Percentiles rank a stretch among this genome's conserved stretches.
phyloP scores from a whole-genome alignment of 2,888 invertebrate species.

The Oscheius myriophilus region DNA sequence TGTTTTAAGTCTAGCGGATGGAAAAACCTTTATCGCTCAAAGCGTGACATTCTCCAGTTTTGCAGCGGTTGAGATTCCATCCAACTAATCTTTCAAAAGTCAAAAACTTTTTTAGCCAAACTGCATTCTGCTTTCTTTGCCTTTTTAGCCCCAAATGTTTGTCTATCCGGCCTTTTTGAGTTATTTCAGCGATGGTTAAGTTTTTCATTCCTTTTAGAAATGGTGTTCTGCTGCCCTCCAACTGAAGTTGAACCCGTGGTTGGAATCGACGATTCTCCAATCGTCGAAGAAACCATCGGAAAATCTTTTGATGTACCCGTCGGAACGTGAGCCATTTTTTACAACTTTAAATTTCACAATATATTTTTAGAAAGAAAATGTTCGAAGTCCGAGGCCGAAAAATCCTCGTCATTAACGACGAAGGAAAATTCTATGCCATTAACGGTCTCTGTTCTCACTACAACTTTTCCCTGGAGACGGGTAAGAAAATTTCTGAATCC shows the following conservation, averaged over 20 bases:
- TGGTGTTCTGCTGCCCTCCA: constrained; percentile 31
- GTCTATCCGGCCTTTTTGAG: too few species aligned
- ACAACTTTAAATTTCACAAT: neutral
- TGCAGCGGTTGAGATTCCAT: too few species aligned
- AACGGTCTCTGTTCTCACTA: constrained; percentile 93
- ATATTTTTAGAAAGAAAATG: constrained; percentile 73
- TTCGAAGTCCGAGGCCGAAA: constrained; percentile 78
- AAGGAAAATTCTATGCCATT: constrained; percentile 81
- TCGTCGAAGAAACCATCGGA: constrained; percentile 50
- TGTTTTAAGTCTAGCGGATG: too few species aligned
- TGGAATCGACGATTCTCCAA: constrained; percentile 44
- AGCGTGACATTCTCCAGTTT: too few species aligned
- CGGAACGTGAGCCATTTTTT: constrained; percentile 41
- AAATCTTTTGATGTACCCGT: constrained; percentile 47
- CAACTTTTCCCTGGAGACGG: constrained; percentile 73
- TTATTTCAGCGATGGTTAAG: too few species aligned
- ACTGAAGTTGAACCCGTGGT: constrained; percentile 24
- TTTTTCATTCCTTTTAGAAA: too few species aligned
- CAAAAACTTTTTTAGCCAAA: too few species aligned
- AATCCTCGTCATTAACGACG: constrained; percentile 86
- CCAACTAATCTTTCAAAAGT: too few species aligned
- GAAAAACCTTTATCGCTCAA: too few species aligned
- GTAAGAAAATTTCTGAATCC: neutral
- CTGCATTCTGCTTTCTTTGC: too few species aligned
- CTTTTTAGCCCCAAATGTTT: too few species aligned